Percentiles rank a stretch among this genome's conserved stretches.
Conservation (phyloP, 2,888 invertebrate species). For the Euproctis similis region DNA sequence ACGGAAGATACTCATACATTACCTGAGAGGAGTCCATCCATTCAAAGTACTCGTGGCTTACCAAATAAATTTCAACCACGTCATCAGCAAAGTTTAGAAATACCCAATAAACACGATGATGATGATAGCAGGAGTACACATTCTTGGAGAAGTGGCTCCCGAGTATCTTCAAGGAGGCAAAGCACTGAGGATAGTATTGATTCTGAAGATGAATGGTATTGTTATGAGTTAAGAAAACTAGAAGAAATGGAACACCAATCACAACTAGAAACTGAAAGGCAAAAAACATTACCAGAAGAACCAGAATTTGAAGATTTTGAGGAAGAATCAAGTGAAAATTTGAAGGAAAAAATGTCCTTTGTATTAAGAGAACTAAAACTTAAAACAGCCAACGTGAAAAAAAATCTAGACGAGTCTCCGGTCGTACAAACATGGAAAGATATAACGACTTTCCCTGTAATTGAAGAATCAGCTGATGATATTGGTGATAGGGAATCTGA, state of each 20-base stretch:
- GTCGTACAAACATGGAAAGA: slow-evolving; percentile 62
- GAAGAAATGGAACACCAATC: slow-evolving; percentile 89
- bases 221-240: slow-evolving; percentile 89
- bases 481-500: slow-evolving; percentile 40
- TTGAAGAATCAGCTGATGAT: slow-evolving; percentile 57
- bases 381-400: slow-evolving; percentile 75
- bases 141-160: slow-evolving; percentile 89
- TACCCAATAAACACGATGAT: slow-evolving; percentile 85
- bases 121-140: slow-evolving; percentile 91
- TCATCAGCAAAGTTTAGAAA: slow-evolving; percentile 87
- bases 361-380: slow-evolving; percentile 85
- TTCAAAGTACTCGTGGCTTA: slow-evolving; percentile 76
- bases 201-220: slow-evolving; percentile 95
- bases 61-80: slow-evolving; percentile 78
- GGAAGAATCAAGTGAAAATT: slow-evolving; percentile 78
- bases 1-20: slow-evolving; percentile 69
- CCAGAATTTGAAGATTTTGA: slow-evolving; percentile 72
- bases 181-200: slow-evolving; percentile 95
- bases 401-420: slow-evolving; percentile 55
- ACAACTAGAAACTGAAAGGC: slow-evolving; percentile 79
- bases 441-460: slow-evolving; percentile 65
- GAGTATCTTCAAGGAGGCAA: slow-evolving; percentile 89
- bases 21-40: slow-evolving; percentile 80
- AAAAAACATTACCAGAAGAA: slow-evolving; percentile 76
- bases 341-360: slow-evolving; percentile 87